These are phyloP conservation scores for Tapirus terrestris DNA, from an alignment of 2,113 vertebrate genomes.

Conservation along the genomic window DNA sequence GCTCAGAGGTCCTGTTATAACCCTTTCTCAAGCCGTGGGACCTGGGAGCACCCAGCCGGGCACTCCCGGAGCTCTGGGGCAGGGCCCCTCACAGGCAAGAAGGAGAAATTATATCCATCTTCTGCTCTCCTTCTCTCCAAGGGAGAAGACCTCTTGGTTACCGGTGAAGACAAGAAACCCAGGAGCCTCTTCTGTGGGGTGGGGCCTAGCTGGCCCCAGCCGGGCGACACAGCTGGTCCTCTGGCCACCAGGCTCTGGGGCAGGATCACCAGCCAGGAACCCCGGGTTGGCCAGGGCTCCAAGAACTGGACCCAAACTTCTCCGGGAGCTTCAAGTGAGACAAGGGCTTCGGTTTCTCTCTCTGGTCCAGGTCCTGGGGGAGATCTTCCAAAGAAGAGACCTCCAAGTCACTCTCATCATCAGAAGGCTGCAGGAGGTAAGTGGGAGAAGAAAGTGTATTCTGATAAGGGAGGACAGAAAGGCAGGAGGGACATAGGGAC, in stretches of 20 bases:
- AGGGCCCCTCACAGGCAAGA: background rate
- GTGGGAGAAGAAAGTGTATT: background rate
- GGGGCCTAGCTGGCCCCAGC: background rate
- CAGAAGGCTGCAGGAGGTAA: conserved; percentile 70
- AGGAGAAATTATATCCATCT: background rate
- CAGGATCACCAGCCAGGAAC: conserved; percentile 74
- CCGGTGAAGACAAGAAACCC: background rate
- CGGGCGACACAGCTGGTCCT: background rate
- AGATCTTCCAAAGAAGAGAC: conserved; percentile 84
- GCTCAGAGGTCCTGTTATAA: background rate
- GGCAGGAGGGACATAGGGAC: background rate
- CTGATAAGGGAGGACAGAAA: background rate
- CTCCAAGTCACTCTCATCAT: conserved; percentile 82
- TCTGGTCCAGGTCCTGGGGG: conserved; percentile 57
- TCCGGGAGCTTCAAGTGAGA: background rate
- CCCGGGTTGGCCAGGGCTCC: conserved; percentile 75
- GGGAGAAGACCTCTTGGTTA: background rate
- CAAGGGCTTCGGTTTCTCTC: conserved; percentile 33
- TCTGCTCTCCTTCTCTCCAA: background rate
- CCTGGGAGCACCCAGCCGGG: background rate
- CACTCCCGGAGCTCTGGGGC: fast-evolving
- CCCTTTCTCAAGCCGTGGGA: background rate
- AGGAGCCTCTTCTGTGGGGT: background rate
- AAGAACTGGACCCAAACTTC: conserved; percentile 62
- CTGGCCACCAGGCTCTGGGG: background rate